Evolutionary conservation across 2,888 invertebrate species (phyloP).

Genomic region (Petrophora chlorosata): DNA sequence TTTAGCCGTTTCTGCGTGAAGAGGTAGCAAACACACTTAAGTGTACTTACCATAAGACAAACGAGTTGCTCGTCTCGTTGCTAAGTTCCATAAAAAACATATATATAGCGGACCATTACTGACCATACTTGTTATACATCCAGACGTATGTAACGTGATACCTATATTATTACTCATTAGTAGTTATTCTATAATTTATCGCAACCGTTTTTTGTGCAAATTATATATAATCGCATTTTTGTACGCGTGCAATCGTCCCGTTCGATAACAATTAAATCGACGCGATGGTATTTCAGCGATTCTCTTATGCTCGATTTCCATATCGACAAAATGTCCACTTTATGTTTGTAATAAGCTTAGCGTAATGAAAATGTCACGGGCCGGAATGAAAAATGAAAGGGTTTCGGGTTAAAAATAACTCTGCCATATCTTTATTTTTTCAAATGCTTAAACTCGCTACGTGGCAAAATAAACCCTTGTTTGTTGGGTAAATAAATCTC

Average conservation of each 20-base stretch:
- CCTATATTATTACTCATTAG: neutral
- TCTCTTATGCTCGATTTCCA: conserved; percentile 11
- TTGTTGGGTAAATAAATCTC: conserved; percentile 45
- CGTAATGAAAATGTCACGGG: conserved; percentile 15
- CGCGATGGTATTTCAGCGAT: conserved; percentile 4
- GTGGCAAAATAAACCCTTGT: conserved; percentile 18
- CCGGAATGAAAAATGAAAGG: conserved; percentile 9
- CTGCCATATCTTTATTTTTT: conserved; percentile 14
- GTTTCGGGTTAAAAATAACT: conserved; percentile 13
- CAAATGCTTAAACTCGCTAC: conserved; percentile 5
- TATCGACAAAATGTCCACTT: neutral
- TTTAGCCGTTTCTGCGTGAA: too few relatives aligned
- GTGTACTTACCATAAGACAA: too few relatives aligned
- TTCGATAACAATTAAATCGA: conserved; percentile 15
- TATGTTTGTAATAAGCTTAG: conserved; percentile 5
- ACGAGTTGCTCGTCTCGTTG: too few relatives aligned
- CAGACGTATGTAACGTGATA: neutral
- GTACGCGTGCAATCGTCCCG: conserved; percentile 1
- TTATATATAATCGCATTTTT: conserved; percentile 5
- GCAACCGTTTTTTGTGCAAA: neutral
- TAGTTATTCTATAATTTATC: neutral
- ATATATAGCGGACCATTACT: too few relatives aligned
- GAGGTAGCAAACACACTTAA: too few relatives aligned
- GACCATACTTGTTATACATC: too few relatives aligned
- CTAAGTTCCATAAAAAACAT: too few relatives aligned